Evolutionary conservation across 2,888 invertebrate species (phyloP), one percentile per base, ranked within the genome.

Genomic region (Cephus pygmeus): DNA sequence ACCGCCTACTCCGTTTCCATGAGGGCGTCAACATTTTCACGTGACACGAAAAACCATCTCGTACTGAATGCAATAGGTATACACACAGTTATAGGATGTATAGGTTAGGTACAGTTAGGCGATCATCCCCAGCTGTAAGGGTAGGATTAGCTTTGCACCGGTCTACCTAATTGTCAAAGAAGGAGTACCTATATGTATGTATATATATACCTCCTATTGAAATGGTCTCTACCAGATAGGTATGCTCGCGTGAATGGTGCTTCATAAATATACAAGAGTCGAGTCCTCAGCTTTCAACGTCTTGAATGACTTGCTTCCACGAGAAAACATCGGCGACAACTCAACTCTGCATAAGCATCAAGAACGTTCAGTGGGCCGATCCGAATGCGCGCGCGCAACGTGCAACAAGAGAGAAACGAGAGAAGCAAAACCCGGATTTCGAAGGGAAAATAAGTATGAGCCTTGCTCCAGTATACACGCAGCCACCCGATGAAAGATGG

Each of bases 111-210:
- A 15, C 56, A 56, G 56, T 56, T 56, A 23, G 56, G 56, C 9
- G 56, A 56, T 56, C 56, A 56, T 56, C 56, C 56, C 56, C 56
- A 56, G 23, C 23, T 56, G 56, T 56, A 56, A 56, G 56, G 56
- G 56, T 56, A 23, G 56, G 23, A 56, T 56, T 56, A 56, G 56
- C 56, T 56, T 23, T 56, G 56, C 23, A 23, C 9, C 56, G 56
- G 23, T 23, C 56, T 23, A 56, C 83, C 84, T 83, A 84, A 85
- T 84, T 84, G 82, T 56, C 56, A 56, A 56, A 56, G 56, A 56
- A 56, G 23, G 9, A 78, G 40, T 35, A 34, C 6, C 73, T 69
- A 71, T 73, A 76, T 35, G 35, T 35, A 35, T 35, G 3, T 35
- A 78, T 73, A 33, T 40, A 34, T 69, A 31, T 33, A 71, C 31